phyloP scores from a whole-genome alignment of 2,797 vertebrate species.

The Hydrocynus forskahlii region DNA sequence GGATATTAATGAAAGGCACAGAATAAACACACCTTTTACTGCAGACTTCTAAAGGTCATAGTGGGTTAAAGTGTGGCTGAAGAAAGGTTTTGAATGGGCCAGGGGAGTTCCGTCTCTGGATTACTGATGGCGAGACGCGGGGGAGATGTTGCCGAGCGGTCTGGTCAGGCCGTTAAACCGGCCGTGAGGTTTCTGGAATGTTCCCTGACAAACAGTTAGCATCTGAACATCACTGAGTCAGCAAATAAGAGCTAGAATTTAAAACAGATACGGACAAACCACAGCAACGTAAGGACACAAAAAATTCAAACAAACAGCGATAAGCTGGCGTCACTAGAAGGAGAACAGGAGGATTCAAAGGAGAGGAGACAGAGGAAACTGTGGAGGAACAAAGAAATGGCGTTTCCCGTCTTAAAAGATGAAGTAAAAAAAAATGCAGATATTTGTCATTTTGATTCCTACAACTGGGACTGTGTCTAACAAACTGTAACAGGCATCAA shows the following conservation, averaged over 20 bases:
- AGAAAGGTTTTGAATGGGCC: conserved; percentile 2
- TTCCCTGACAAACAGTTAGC: conserved; percentile 25
- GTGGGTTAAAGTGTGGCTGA: conserved; percentile 10
- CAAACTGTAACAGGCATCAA: conserved; percentile 11
- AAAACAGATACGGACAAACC: conserved; percentile 68
- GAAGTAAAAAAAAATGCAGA: conserved; percentile 14
- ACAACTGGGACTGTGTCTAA: conserved; percentile 37
- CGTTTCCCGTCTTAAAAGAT: not conserved
- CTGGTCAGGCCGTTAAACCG: not conserved
- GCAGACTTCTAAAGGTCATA: conserved; percentile 27
- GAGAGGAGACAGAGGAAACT: conserved; percentile 41
- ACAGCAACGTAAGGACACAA: conserved; percentile 65
- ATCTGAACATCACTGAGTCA: conserved; percentile 34
- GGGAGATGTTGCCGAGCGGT: not conserved
- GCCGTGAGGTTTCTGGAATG: not conserved
- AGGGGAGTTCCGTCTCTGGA: conserved; percentile 5
- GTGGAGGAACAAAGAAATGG: not conserved
- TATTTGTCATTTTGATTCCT: conserved; percentile 14
- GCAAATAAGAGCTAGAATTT: conserved; percentile 62
- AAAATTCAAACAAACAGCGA: conserved; percentile 81
- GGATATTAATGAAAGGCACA: conserved; percentile 54
- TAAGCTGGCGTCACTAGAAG: conserved; percentile 77
- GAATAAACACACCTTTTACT: conserved; percentile 55
- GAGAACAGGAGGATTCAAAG: conserved; percentile 50
- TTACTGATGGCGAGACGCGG: not conserved